Evolutionary conservation across 2,113 vertebrate species (phyloP), one percentile per base, ranked within the genome.

Genomic region (Corythornis vintsioides): DNA sequence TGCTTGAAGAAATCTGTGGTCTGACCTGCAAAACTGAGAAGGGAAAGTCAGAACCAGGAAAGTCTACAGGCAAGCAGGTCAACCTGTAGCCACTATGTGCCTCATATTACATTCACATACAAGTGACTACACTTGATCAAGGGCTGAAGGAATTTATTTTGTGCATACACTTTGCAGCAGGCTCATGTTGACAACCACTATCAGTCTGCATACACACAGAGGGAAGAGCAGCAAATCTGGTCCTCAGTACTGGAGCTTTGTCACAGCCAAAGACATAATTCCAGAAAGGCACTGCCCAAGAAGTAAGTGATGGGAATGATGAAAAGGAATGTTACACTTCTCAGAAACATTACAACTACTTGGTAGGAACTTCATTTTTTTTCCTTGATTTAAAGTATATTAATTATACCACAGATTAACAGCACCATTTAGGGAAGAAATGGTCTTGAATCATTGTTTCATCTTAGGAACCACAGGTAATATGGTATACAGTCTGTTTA

Each of bases 401-500:
- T 94, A 93, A 79, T 96, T 89, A 83, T 52, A 91, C 64, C 88
- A 70, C 86, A 96, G 94, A 96, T 96, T 93, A 96, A 96, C 93
- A 93, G 70, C 53, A 74, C 89, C 70, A 86, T 82, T 95, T 79
- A 63, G 86, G 76, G 81, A 90, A 95, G 90, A 94, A 95, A 89
- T 74, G 78, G 59, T 80, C 80, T 81, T 63, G 83, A 93, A 93
- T 96, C 83, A 83, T 69, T 92, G 86, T 83, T 97, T 90, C 89
- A 86, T 95, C 86, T 90, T 76, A 64, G 88, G 88, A 97, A 97
- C 96, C 95, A 94, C 94, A 96, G 96, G 94, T 97, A 93, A 71
- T 96, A 95, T 85, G 93, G 95, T 93, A 87, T 67, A 90, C 59
- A 76, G 92, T 76, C 78, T 94, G 82, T 95, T 97, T 96, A 95